Evolutionary conservation across 2,888 invertebrate species (phyloP), one percentile per base, ranked within the genome.

Genomic region (Caenorhabditis drosophilae): DNA sequence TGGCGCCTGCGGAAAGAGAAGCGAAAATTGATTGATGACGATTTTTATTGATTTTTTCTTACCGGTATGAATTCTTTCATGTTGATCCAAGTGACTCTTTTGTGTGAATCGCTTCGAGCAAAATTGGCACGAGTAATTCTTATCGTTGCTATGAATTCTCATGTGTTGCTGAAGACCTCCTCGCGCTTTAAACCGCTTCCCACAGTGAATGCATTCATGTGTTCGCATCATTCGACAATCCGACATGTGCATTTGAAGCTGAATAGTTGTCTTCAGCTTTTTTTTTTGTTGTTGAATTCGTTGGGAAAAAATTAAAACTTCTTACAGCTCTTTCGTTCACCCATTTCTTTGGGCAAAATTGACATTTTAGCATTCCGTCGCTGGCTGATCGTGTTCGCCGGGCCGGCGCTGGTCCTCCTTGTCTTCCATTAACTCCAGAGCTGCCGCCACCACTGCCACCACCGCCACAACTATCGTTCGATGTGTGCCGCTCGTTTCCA

Each of bases 41-140:
- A 23, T 20, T 22, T 36, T 23, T 15, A 50, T 23, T 35, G 23
- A 18, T 22, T 23, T 16, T 20, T 20, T 31, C 15, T n/a, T 4
- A 72, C 80, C 81, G 11, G 81, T 80, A 60, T 82, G 81, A 53
- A 82, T 82, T 23, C 82, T 47, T 41, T 81, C 80, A 42, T 82
- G 82, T 55, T 82, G 82, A 61, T 82, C 82, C 42, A 82, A 60
- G 58, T 82, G 82, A 26, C 76, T 78, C 62, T 81, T 82, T 63
- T 82, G 82, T 0, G 76, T 82, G 70, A 82, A 82, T n/a, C 75
- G 50, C 51, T 82, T 82, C 18, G 67, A 45, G 47, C 82, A 82
- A 62, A 68, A 81, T 25, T 67, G 62, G 54, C 79, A 79, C 12
- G 50, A 48, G 48, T 80, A 82, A 15, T 79, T 76, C 34, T 76